phyloP scores from a whole-genome alignment of 2,797 vertebrate genomes.

The Cynodonichthys magdalenae region DNA sequence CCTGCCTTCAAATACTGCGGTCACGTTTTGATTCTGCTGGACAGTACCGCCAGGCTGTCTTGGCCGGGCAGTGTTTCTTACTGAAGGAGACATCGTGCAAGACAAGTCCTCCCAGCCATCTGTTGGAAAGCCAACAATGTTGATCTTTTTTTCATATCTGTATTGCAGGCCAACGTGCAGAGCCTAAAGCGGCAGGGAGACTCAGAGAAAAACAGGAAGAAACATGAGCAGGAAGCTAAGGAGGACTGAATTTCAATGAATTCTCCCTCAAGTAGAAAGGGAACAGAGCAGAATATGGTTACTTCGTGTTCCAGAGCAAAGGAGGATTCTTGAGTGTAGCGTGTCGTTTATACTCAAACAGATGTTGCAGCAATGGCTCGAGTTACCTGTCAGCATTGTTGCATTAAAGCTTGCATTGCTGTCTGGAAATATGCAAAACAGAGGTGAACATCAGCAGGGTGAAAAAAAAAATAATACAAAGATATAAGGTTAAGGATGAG shows the following conservation, averaged over 20 bases:
- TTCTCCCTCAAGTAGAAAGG: constrained; percentile 31
- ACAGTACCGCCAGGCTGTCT: constrained; percentile 40
- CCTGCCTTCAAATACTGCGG: constrained; percentile 53
- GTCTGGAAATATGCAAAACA: constrained; percentile 27
- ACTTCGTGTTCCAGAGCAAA: constrained; percentile 37
- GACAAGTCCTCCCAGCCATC: constrained; percentile 59
- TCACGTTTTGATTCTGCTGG: constrained; percentile 58
- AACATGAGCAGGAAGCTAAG: constrained; percentile 3
- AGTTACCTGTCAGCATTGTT: constrained; percentile 31
- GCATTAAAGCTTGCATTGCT: constrained; percentile 43
- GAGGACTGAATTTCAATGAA: constrained; percentile 46
- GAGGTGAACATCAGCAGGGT: constrained; percentile 10
- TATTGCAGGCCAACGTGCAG: constrained; percentile 35
- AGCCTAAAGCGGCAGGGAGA: constrained; percentile 45
- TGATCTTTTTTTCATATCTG: constrained; percentile 52
- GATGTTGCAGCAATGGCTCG: constrained; percentile 22
- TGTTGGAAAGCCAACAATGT: constrained; percentile 48
- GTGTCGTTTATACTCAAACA: constrained; percentile 59
- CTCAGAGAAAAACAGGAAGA: constrained; percentile 20
- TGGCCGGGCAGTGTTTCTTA: constrained; percentile 43
- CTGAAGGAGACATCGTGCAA: constrained; percentile 53
- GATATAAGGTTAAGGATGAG: constrained; percentile 2
- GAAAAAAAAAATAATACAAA: constrained; percentile 10
- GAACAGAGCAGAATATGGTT: constrained; percentile 37
- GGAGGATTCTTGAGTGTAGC: constrained; percentile 49